Evolutionary conservation across 2,888 invertebrate species (phyloP), one percentile per base, ranked within the genome.

Genomic region (Trypoxylon attenuatum): DNA sequence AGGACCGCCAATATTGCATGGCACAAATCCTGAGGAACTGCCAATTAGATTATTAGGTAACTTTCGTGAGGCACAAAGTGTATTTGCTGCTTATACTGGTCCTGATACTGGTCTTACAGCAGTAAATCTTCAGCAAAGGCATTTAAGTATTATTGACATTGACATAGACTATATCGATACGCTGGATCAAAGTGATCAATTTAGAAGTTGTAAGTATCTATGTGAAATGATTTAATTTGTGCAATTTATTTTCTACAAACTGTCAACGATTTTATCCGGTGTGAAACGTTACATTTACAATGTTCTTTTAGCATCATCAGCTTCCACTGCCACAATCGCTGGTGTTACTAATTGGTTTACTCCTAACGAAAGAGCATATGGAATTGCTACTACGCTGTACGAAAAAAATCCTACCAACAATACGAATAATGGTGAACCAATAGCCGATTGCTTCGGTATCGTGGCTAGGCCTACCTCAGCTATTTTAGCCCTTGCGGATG

Each of bases 401-500:
- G 96, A 96, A 82, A 91, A 91, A 77, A 94, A 96, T 87, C 94
- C 95, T 73, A 88, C 94, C 43, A 94, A 93, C 55, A 91, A 92
- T 70, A 87, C 89, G 61, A 88, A 89, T 71, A 90, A 91, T 88
- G 95, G 95, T 0, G 93, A 93, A 85, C 96, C 96, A 0, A 94
- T 96, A 69, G 96, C 96, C 13, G 96, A 96, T 88, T 94, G 95
- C 77, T 96, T 94, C 88, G 96, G 93, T 0, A 88, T 96, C 63
- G 92, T 92, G 29, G 90, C 91, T 2, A 88, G 92, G 49, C 89
- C 89, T n/a, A 93, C 95, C 88, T 93, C 92, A 65, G 92, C 93
- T 13, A 89, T 95, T 58, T 88, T 96, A 85, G 93, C 94, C 10
- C 89, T 96, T 58, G 96, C 96, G 2, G 96, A 96, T 88, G 96